Evolutionary conservation across 2,888 invertebrate species (phyloP).

Genomic region (Stenodera caucasica): DNA sequence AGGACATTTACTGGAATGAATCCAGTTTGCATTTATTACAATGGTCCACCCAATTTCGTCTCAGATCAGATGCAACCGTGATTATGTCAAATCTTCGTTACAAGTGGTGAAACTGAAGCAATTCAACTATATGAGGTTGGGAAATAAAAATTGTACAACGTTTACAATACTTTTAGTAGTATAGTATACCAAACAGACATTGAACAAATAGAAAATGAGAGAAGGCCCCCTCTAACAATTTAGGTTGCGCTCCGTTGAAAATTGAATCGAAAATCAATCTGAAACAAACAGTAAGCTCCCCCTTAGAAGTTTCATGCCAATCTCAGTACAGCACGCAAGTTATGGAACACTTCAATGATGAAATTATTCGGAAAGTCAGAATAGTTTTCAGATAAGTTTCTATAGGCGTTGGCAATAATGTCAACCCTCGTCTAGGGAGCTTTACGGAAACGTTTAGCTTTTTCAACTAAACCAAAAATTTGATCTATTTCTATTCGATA

Average conservation of each 20-base stretch:
- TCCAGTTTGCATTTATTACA: neutral
- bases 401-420: slow-evolving; percentile 11
- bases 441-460: neutral
- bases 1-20: neutral
- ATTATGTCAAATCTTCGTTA: slow-evolving; percentile 3
- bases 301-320: slow-evolving; percentile 30
- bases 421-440: neutral
- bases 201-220: neutral
- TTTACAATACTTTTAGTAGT: no score
- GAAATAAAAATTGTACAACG: no score
- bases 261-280: slow-evolving; percentile 52
- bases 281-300: slow-evolving; percentile 35
- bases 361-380: slow-evolving; percentile 50
- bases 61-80: neutral
- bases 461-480: no score
- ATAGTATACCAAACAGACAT: neutral
- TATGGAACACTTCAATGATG: slow-evolving; percentile 51
- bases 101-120: neutral
- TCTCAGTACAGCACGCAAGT: slow-evolving; percentile 46
- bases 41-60: neutral
- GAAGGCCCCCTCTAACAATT: slow-evolving; percentile 24
- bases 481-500: neutral
- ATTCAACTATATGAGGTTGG: neutral
- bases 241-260: slow-evolving; percentile 39
- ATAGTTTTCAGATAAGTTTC: slow-evolving; percentile 41